Conservation (phyloP, 23 tunicate genomes). For the Trididemnum nubilum region DNA sequence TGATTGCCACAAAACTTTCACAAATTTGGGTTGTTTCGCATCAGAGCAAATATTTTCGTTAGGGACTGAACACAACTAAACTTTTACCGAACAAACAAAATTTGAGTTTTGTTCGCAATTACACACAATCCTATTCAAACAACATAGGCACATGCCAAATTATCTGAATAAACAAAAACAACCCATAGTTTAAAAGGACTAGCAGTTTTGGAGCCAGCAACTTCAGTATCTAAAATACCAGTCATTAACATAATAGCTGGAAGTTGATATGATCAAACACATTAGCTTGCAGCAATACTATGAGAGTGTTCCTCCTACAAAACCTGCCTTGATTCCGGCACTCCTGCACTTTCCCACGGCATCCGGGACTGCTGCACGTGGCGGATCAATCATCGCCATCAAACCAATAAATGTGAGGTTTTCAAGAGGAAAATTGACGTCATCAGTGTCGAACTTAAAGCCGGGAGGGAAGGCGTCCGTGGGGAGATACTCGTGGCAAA, state of each 20-base stretch:
- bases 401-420: slow-evolving; percentile 80
- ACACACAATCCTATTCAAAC: no score
- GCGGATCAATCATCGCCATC: slow-evolving; percentile 95
- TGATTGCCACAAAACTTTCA: no score
- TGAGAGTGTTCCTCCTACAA: no score
- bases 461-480: slow-evolving; percentile 56
- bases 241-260: neutral
- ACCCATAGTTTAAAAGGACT: neutral
- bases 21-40: no score
- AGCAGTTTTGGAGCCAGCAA: neutral
- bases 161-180: neutral
- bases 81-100: no score
- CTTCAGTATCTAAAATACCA: neutral
- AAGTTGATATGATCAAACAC: neutral
- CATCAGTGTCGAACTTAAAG: slow-evolving; percentile 67
- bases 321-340: slow-evolving; percentile 88
- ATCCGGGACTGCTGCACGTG: slow-evolving; percentile 90
- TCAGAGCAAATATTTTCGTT: no score
- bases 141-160: no score
- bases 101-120: no score
- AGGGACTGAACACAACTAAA: no score
- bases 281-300: no score
- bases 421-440: slow-evolving; percentile 79
- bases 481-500: slow-evolving; percentile 58
- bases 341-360: slow-evolving; percentile 86